Base-by-base conservation (phyloP, 2,888 invertebrate genomes). In the Eledona agricola region DNA sequence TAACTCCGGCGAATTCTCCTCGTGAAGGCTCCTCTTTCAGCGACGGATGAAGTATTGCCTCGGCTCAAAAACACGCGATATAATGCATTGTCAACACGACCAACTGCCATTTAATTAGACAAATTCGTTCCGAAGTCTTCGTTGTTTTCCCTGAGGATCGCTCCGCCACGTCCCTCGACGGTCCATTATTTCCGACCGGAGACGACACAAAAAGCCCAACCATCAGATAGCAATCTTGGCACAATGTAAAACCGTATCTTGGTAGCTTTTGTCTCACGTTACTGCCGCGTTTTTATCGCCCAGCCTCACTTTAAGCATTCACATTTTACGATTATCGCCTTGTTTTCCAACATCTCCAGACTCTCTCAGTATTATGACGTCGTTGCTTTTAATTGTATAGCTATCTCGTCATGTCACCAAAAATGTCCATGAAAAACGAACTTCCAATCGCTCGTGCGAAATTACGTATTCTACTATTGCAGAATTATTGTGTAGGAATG, bases 241-340 rank as follows among this genome's bases (percentile, higher is more conserved):
- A 51, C 51, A 34, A 34, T 31, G 31, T 50, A 42, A 50, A 50
- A 40, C 22, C 40, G 22, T 42, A 42, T 51, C 51, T 42, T 43
- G 32, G 35, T 34, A 28, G 51, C 40, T 50, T 50, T 42, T 40
- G 42, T 50, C 38, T 32, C 42, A 17, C 37, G 31, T 49, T 38
- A 32, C 45, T 31, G 32, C 12, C 26, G 34, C 38, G 38, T 38
- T 49, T 38, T 49, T 38, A 49, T 49, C 13, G 31, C 34, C 20
- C 28, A 15, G 40, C 25, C 11, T 49, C 23, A 23, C 29, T 28
- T 16, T 26, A 37, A 16, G 32, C 26, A 32, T 43, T 51, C 43
- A 13, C 32, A 26, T 51, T 51, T 40, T 51, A 31, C 25, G 31
- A 26, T 51, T 42, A 42, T 51, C 40, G 50, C 29, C 42, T 42